These are phyloP conservation scores for Eufriesea mexicana DNA, from an alignment of 1,140 invertebrate species.

Conservation along the genomic window DNA sequence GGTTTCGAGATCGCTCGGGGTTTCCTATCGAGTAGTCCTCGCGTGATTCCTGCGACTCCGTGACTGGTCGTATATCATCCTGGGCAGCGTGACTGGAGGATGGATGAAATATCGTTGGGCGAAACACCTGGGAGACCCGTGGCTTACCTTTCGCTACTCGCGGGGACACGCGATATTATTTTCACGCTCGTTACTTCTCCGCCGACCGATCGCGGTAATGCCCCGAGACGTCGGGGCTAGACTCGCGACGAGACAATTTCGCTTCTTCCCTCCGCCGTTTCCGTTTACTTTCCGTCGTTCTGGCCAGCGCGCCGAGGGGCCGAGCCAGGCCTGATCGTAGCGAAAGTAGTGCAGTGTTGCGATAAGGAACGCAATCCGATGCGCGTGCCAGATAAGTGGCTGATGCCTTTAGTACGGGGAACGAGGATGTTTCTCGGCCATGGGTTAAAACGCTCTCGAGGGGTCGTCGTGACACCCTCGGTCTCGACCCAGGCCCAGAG, in stretches of 20 bases:
- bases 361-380: constrained; percentile 83
- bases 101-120: constrained; percentile 5
- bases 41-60: background rate
- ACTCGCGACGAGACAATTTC: no score
- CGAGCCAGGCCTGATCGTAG: constrained; percentile 51
- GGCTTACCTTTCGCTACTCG: no score
- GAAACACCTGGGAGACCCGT: background rate
- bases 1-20: constrained; percentile 42
- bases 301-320: no score
- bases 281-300: no score
- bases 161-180: background rate
- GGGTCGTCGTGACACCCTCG: constrained; percentile 71
- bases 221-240: no score
- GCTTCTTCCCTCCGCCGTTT: no score
- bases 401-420: constrained; percentile 77
- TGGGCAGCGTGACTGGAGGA: constrained; percentile 8
- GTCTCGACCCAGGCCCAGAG: constrained; percentile 35
- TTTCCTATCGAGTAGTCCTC: constrained; percentile 45
- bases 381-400: constrained; percentile 83
- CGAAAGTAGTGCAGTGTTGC: constrained; percentile 80
- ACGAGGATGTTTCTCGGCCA: constrained; percentile 62
- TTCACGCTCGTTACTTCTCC: background rate
- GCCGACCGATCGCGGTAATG: no score
- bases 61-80: constrained; percentile 29
- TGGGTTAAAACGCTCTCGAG: constrained; percentile 72